A percentile compares a stretch with the other conserved stretches of the same genome.
phyloP scores from a whole-genome alignment of 2,113 vertebrate genomes.

The Hiodon alosoides region DNA sequence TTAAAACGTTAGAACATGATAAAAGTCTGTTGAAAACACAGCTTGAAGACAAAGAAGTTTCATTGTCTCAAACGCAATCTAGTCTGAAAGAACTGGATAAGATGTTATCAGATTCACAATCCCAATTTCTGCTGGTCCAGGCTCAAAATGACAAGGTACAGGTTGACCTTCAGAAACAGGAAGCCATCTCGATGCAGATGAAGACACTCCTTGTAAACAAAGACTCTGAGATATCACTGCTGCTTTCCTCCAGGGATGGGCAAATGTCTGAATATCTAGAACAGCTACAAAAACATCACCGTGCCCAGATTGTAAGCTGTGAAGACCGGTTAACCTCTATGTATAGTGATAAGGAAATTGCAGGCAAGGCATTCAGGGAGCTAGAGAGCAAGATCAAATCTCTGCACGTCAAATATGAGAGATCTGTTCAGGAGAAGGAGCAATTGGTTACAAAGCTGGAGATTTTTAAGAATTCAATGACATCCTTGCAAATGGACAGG shows the following conservation, averaged over 20 bases:
- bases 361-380: slow-evolving; percentile 49
- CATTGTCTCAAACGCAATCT: slow-evolving; percentile 45
- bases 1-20: slow-evolving; percentile 58
- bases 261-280: slow-evolving; percentile 72
- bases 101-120: slow-evolving; percentile 50
- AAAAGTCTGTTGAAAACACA: slow-evolving; percentile 53
- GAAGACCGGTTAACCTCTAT: slow-evolving; percentile 59
- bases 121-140: slow-evolving; percentile 55
- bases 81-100: slow-evolving; percentile 57
- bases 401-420: slow-evolving; percentile 56
- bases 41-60: slow-evolving; percentile 49
- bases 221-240: slow-evolving; percentile 73
- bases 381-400: slow-evolving; percentile 57
- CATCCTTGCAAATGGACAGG: slow-evolving; percentile 72
- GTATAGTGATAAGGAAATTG: slow-evolving; percentile 54
- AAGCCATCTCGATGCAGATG: slow-evolving; percentile 67
- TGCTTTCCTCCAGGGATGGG: slow-evolving; percentile 71
- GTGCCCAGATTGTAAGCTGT: slow-evolving; percentile 58
- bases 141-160: slow-evolving; percentile 53
- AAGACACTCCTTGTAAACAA: slow-evolving; percentile 71
- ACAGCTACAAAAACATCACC: slow-evolving; percentile 67
- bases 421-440: slow-evolving; percentile 60
- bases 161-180: slow-evolving; percentile 69
- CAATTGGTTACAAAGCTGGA: slow-evolving; percentile 59
- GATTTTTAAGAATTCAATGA: slow-evolving; percentile 68